Percentiles rank a stretch among this genome's conserved stretches.
Conservation (phyloP, 2,888 invertebrate species). For the Pseudoips prasinana region DNA sequence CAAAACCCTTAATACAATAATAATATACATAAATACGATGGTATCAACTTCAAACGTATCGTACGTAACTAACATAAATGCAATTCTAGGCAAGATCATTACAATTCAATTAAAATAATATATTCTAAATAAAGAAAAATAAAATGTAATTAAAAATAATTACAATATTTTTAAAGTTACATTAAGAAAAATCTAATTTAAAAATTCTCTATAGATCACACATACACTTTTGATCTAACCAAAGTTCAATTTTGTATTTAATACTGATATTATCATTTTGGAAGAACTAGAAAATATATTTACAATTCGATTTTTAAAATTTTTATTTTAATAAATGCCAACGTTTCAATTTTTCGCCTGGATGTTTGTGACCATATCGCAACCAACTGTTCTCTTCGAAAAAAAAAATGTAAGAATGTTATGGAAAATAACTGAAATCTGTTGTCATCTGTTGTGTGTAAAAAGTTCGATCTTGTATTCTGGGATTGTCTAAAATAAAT, state of each 20-base stretch:
- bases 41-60: constrained; percentile 79
- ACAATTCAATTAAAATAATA: constrained; percentile 61
- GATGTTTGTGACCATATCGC: constrained; percentile 76
- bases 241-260: constrained; percentile 81
- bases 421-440: constrained; percentile 52
- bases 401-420: constrained; percentile 33
- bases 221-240: constrained; percentile 80
- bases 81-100: constrained; percentile 80
- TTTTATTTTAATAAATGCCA: constrained; percentile 57
- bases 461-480: constrained; percentile 82
- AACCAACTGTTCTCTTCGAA: constrained; percentile 66
- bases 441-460: constrained; percentile 67
- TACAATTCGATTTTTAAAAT: constrained; percentile 59
- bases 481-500: constrained; percentile 79
- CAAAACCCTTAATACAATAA: constrained; percentile 79
- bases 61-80: constrained; percentile 78
- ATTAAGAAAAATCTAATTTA: constrained; percentile 69
- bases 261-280: constrained; percentile 79
- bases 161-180: constrained; percentile 65
- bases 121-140: constrained; percentile 57
- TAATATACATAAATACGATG: constrained; percentile 81
- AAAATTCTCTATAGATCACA: constrained; percentile 77
- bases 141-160: constrained; percentile 44
- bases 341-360: constrained; percentile 71
- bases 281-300: constrained; percentile 81